These are phyloP conservation scores for Cydia strobilella DNA, from an alignment of 1,140 invertebrate genomes.

Conservation along the genomic window DNA sequence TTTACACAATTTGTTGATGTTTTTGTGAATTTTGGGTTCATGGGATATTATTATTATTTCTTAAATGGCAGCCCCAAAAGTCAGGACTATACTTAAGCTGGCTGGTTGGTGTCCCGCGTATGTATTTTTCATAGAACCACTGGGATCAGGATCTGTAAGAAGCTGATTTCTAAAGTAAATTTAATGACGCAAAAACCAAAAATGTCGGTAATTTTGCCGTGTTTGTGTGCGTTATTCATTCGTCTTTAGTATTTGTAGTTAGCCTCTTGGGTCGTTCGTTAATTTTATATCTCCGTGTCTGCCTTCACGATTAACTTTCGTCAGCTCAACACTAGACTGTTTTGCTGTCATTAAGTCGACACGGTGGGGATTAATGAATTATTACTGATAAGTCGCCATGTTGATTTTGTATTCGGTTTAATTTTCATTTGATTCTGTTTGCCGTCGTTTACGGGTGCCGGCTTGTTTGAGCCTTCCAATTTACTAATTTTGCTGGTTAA, in stretches of 20 bases:
- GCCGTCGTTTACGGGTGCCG: constrained; percentile 23
- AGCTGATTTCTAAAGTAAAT: no score
- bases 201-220: no score
- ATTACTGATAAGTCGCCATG: constrained; percentile 54
- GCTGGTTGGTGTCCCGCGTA: no score
- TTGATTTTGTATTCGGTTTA: constrained; percentile 48
- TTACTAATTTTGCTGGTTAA: constrained; percentile 2
- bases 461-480: constrained; percentile 10
- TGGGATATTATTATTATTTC: no score
- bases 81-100: no score
- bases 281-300: neutral
- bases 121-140: no score
- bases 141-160: no score
- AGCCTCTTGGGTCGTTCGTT: neutral
- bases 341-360: constrained; percentile 53
- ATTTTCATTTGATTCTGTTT: constrained; percentile 53
- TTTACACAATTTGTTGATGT: no score
- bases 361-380: constrained; percentile 51
- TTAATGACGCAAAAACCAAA: no score
- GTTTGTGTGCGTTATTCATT: no score
- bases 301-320: constrained; percentile 3
- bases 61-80: no score
- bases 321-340: constrained; percentile 36
- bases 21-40: no score
- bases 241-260: neutral